These are phyloP conservation scores for Ommatoiulus sabulosus DNA, from an alignment of 2,888 invertebrate genomes.

Conservation along the genomic window DNA sequence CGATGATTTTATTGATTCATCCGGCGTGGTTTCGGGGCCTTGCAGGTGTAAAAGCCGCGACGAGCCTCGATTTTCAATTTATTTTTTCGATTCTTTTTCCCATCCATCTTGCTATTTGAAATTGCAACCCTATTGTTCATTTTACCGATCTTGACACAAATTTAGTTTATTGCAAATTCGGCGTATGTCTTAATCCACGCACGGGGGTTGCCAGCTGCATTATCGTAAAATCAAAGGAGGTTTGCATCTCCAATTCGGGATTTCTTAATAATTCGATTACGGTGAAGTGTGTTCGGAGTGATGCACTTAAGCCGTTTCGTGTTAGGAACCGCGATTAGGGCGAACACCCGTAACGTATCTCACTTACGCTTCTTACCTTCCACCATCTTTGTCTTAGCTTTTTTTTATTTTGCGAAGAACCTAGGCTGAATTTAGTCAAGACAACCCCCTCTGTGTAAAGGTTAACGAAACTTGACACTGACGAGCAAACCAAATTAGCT, in stretches of 20 bases:
- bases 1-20: conserved; percentile 29
- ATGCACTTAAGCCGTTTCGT: conserved; percentile 41
- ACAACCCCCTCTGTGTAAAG: background rate
- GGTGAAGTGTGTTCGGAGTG: conserved; percentile 27
- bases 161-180: conserved; percentile 37
- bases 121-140: conserved; percentile 41
- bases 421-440: background rate
- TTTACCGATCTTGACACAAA: conserved; percentile 20
- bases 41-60: conserved; percentile 28
- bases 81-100: conserved; percentile 35
- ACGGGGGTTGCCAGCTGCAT: conserved; percentile 3
- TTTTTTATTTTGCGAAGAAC: background rate
- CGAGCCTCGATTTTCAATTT: conserved; percentile 31
- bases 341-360: background rate
- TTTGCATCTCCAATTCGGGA: conserved; percentile 45
- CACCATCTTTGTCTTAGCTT: background rate
- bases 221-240: conserved; percentile 35
- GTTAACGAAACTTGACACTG: conserved; percentile 22
- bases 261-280: conserved; percentile 17
- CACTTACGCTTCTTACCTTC: background rate
- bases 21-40: background rate
- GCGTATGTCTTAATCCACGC: background rate
- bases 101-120: conserved; percentile 24
- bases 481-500: background rate
- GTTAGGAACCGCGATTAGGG: conserved; percentile 38